Evolutionary conservation across 2,113 vertebrate genomes (phyloP).

Genomic region (Clupea harengus): DNA sequence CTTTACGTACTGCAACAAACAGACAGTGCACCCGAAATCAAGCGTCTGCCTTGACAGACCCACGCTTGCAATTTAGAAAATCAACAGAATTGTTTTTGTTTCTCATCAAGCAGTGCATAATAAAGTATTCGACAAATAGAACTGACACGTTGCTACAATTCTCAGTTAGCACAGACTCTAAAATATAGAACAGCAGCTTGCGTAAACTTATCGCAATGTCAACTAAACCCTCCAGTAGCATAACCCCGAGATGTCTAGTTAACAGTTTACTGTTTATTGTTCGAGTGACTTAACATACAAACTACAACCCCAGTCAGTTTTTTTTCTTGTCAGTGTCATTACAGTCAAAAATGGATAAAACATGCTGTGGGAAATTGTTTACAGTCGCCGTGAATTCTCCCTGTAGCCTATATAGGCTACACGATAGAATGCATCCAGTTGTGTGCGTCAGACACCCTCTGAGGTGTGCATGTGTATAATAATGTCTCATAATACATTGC

Average conservation of each 20-base stretch:
- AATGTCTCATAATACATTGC: constrained; percentile 48
- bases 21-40: not conserved
- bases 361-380: not conserved
- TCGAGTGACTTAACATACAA: too few species aligned
- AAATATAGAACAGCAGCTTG: not conserved
- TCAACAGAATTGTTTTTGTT: not conserved
- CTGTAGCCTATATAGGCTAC: not conserved
- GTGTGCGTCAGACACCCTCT: not conserved
- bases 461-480: constrained; percentile 1
- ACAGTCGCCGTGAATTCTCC: not conserved
- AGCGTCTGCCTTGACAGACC: too few species aligned
- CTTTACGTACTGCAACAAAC: not conserved
- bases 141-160: not conserved
- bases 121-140: too few species aligned
- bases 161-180: not conserved
- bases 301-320: not conserved
- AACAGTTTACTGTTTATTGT: too few species aligned
- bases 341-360: not conserved
- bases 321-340: not conserved
- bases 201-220: not conserved
- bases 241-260: not conserved
- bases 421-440: not conserved
- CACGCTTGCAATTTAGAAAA: not conserved
- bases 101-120: too few species aligned
- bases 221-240: not conserved